phyloP scores from a whole-genome alignment of 2,888 invertebrate species.

The Galerucella pusilla region DNA sequence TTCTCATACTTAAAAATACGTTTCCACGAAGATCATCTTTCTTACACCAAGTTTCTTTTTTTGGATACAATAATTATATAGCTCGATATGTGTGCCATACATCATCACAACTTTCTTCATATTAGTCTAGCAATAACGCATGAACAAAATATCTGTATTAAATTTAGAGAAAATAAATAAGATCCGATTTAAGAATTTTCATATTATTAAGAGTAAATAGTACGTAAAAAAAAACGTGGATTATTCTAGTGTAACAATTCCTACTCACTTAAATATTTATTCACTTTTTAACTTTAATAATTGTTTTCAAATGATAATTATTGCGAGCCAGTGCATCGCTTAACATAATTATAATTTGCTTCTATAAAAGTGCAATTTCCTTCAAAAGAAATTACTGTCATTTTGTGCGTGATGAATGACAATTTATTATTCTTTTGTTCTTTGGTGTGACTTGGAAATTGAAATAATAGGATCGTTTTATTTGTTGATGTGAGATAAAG shows the following conservation, averaged over 20 bases:
- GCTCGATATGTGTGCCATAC: no score
- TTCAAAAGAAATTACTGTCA: conserved; percentile 4
- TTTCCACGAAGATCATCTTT: no score
- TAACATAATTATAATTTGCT: background rate
- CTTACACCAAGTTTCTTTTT: no score
- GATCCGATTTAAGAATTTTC: background rate
- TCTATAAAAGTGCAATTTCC: conserved; percentile 2
- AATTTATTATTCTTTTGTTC: background rate
- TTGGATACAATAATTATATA: no score
- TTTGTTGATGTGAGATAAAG: no score
- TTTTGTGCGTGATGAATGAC: background rate
- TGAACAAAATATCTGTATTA: background rate
- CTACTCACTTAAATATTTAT: background rate
- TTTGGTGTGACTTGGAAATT: background rate
- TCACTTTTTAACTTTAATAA: conserved; percentile 14
- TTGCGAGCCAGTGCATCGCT: background rate
- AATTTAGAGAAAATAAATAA: background rate
- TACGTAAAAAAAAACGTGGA: conserved; percentile 1
- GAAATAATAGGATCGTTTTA: background rate
- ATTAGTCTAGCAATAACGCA: no score
- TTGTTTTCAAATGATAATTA: conserved; percentile 11
- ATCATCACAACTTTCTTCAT: no score
- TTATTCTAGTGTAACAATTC: conserved; percentile 4
- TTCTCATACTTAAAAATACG: background rate
- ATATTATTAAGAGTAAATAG: conserved; percentile 9